Evolutionary conservation across 2,888 invertebrate genomes (phyloP).

Genomic region (Merodon equestris): DNA sequence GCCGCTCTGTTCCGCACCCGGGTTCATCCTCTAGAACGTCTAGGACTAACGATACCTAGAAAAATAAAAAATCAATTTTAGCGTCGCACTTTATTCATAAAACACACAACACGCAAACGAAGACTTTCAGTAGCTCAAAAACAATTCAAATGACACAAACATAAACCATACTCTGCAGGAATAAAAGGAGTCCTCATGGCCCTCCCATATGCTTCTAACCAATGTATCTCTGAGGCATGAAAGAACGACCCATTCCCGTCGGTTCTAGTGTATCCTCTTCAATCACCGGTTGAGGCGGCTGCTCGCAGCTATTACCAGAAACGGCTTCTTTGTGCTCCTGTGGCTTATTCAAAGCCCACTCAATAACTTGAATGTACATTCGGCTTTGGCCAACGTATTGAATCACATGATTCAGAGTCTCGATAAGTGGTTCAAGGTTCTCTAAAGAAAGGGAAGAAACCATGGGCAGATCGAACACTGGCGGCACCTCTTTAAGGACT

Average conservation of each 20-base stretch:
- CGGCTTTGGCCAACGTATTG: slow-evolving; percentile 37
- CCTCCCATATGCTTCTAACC: slow-evolving; percentile 14
- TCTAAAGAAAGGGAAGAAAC: slow-evolving; percentile 5
- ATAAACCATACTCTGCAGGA: background rate
- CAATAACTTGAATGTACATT: slow-evolving; percentile 37
- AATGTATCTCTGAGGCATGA: slow-evolving; percentile 42
- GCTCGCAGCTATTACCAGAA: background rate
- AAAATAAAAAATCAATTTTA: too few relatives aligned
- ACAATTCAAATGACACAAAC: slow-evolving; percentile 2
- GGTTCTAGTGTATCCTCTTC: background rate
- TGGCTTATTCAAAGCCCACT: slow-evolving; percentile 21
- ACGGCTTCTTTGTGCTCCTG: background rate
- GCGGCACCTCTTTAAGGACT: background rate
- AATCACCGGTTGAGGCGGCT: slow-evolving; percentile 1
- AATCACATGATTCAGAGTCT: slow-evolving; percentile 16
- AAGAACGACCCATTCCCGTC: slow-evolving; percentile 1
- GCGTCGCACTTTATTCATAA: too few relatives aligned
- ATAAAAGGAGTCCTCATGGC: background rate
- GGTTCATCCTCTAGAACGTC: too few relatives aligned
- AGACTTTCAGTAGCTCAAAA: background rate
- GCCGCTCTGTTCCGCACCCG: too few relatives aligned
- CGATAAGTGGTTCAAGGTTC: slow-evolving; percentile 33
- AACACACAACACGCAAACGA: too few relatives aligned
- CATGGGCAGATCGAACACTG: background rate
- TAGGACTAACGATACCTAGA: too few relatives aligned